These are phyloP conservation scores for Drosophila setifemur DNA, from an alignment of 1,140 invertebrate species.

Conservation along the genomic window DNA sequence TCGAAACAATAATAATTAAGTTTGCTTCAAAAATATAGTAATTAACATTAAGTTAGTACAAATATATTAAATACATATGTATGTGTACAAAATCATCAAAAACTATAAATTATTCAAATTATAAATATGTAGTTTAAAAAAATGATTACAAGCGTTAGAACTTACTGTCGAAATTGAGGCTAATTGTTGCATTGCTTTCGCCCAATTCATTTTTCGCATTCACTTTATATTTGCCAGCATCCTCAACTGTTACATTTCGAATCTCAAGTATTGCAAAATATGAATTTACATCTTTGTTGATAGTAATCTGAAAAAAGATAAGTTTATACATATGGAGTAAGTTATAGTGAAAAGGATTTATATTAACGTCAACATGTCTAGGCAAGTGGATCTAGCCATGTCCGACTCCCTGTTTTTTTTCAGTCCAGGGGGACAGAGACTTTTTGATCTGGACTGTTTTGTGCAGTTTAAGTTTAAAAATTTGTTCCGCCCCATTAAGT, in stretches of 20 bases:
- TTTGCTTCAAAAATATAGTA: too few species aligned
- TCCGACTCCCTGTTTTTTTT: too few species aligned
- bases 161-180: conserved; percentile 99
- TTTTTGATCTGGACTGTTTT: too few species aligned
- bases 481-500: too few species aligned
- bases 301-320: conserved; percentile 86
- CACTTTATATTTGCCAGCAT: conserved; percentile 98
- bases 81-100: not conserved
- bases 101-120: conserved; percentile 5
- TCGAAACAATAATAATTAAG: too few species aligned
- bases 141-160: conserved; percentile 65
- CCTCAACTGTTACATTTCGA: conserved; percentile 96
- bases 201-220: conserved; percentile 98
- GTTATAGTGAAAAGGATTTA: too few species aligned
- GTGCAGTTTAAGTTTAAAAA: too few species aligned
- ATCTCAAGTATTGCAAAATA: conserved; percentile 96
- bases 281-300: conserved; percentile 95
- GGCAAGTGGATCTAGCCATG: too few species aligned
- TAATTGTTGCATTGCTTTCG: conserved; percentile 97
- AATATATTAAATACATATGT: not conserved
- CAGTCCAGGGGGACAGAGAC: too few species aligned
- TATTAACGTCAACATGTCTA: not conserved
- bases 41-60: too few species aligned
- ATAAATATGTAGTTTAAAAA: not conserved
- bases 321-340: too few species aligned